These are phyloP conservation scores for Arothron firmamentum DNA, from an alignment of 2,113 vertebrate genomes.

Conservation along the genomic window DNA sequence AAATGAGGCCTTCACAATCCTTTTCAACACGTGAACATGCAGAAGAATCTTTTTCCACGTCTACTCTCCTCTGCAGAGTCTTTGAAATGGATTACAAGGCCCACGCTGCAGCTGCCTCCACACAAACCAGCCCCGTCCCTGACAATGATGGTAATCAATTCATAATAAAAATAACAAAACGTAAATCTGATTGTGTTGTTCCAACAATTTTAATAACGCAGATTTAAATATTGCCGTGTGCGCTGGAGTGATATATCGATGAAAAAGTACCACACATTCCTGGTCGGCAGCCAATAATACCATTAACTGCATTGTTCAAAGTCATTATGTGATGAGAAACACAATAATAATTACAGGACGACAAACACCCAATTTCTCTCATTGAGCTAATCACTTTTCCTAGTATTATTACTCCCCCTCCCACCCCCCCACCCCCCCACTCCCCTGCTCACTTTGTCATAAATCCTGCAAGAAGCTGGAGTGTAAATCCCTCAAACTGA, in stretches of 20 bases:
- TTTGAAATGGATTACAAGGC: slow-evolving; percentile 74
- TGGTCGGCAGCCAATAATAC: slow-evolving; percentile 77
- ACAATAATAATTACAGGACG: slow-evolving; percentile 75
- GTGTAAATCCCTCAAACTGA: slow-evolving; percentile 67
- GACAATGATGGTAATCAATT: slow-evolving; percentile 78
- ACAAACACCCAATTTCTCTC: slow-evolving; percentile 71
- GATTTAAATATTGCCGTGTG: slow-evolving; percentile 76
- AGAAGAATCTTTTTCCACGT: slow-evolving; percentile 18
- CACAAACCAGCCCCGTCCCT: slow-evolving; percentile 71
- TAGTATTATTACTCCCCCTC: slow-evolving; percentile 60
- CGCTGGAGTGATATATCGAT: slow-evolving; percentile 75
- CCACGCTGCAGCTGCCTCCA: slow-evolving; percentile 61
- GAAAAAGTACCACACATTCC: slow-evolving; percentile 69
- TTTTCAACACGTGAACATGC: background rate
- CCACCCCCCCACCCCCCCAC: slow-evolving; percentile 9
- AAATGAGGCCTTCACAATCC: background rate
- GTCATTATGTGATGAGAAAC: slow-evolving; percentile 77
- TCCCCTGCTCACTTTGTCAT: slow-evolving; percentile 43
- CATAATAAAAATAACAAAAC: slow-evolving; percentile 74
- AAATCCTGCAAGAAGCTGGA: slow-evolving; percentile 62
- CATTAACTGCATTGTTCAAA: slow-evolving; percentile 80
- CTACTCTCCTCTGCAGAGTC: slow-evolving; percentile 69
- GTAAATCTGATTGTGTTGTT: slow-evolving; percentile 78
- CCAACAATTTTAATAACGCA: slow-evolving; percentile 75
- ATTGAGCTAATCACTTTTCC: slow-evolving; percentile 74